These are phyloP conservation scores for Subacronicta megacephala DNA, from an alignment of 2,888 invertebrate species.

Conservation along the genomic window DNA sequence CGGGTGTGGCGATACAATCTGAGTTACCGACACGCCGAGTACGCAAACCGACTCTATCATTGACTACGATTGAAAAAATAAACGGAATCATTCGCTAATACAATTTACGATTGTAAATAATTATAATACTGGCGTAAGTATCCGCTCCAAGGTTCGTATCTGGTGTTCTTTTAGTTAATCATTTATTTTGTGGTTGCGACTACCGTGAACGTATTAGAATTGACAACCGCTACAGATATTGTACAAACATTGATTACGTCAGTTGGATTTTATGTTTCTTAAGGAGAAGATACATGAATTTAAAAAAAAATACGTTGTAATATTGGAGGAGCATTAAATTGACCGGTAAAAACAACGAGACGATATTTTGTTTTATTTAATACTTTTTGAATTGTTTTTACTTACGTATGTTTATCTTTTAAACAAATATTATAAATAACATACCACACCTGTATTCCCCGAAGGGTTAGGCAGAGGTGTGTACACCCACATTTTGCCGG, in stretches of 20 bases:
- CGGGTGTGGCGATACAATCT: constrained; percentile 50
- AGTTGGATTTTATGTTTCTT: not conserved
- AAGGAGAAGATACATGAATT: not conserved
- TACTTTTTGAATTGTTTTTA: too few species aligned
- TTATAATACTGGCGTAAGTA: constrained; percentile 67
- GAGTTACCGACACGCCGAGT: constrained; percentile 62
- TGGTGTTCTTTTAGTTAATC: constrained; percentile 59
- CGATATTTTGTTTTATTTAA: too few species aligned
- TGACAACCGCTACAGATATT: constrained; percentile 50
- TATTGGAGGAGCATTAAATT: too few species aligned
- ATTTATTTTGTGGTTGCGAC: constrained; percentile 53
- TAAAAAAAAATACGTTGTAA: not conserved
- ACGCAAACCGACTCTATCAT: constrained; percentile 64
- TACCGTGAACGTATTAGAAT: constrained; percentile 39
- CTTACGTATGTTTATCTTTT: too few species aligned
- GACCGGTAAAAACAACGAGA: too few species aligned
- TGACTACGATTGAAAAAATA: constrained; percentile 78
- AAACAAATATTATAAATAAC: not conserved
- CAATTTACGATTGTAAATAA: constrained; percentile 82
- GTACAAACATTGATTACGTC: constrained; percentile 37
- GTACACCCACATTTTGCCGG: too few species aligned
- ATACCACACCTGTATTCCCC: too few species aligned
- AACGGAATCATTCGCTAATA: constrained; percentile 72
- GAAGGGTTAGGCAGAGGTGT: too few species aligned
- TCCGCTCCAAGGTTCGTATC: constrained; percentile 60